phyloP scores from a whole-genome alignment of 2,888 invertebrate species.

The Drosophila lutescens region DNA sequence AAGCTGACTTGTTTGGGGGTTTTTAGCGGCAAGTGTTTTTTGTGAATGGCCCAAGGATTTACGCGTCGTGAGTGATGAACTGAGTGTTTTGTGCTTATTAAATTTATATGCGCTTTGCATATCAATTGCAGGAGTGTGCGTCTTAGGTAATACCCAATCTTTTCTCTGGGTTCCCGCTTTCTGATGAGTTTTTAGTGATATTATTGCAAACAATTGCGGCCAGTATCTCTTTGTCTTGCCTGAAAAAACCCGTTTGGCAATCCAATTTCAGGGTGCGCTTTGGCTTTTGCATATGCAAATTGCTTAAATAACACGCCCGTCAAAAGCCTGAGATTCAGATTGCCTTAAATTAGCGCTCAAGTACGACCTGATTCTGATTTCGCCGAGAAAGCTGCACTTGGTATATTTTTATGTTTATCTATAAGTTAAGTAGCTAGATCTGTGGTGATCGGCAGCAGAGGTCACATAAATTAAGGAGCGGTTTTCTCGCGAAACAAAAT shows the following conservation, averaged over 20 bases:
- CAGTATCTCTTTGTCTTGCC: conserved; percentile 15
- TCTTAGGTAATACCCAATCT: conserved; percentile 47
- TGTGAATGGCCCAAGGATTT: conserved; percentile 41
- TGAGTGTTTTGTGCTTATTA: conserved; percentile 1
- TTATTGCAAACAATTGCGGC: conserved; percentile 21
- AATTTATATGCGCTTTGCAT: conserved; percentile 51
- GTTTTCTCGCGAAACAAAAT: conserved; percentile 14
- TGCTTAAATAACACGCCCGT: conserved; percentile 50
- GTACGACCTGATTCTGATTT: conserved; percentile 71
- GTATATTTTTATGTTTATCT: conserved; percentile 29
- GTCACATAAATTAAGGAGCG: conserved; percentile 64
- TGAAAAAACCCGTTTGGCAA: conserved; percentile 20
- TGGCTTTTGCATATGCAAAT: conserved; percentile 66
- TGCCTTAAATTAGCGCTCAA: conserved; percentile 69
- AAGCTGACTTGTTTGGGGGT: conserved; percentile 32
- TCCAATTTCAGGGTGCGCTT: conserved; percentile 33
- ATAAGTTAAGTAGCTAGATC: conserved; percentile 50
- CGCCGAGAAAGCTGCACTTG: conserved; percentile 37
- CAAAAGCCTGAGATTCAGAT: conserved; percentile 45
- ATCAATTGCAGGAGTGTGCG: conserved; percentile 15
- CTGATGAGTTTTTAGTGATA: conserved; percentile 4
- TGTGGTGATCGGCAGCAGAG: conserved; percentile 48
- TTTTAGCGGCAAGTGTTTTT: conserved; percentile 35
- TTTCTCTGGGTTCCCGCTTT: conserved; percentile 24
- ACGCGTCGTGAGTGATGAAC: conserved; percentile 23